phyloP scores from a whole-genome alignment of 2,113 vertebrate species.

The Sula dactylatra region DNA sequence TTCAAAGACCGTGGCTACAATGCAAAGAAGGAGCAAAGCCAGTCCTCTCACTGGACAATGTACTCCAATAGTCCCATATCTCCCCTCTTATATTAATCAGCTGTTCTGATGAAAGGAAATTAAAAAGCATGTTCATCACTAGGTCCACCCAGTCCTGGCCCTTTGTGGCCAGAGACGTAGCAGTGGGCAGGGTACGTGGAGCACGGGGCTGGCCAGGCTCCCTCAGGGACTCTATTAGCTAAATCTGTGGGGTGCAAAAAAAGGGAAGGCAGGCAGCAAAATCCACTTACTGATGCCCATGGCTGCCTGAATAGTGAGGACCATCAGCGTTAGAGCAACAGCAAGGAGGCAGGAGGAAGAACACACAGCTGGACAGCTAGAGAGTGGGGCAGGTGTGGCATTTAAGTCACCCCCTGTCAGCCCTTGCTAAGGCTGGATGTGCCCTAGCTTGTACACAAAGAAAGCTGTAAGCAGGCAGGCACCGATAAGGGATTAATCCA shows the following conservation, averaged over 20 bases:
- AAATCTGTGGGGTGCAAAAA: neutral
- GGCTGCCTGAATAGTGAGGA: neutral
- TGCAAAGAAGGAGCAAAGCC: neutral
- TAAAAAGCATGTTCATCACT: fast-evolving
- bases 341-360: neutral
- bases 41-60: neutral
- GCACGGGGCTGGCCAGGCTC: neutral
- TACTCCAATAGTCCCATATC: neutral
- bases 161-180: neutral
- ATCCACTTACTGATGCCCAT: neutral
- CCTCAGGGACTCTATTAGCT: neutral
- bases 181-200: fast-evolving
- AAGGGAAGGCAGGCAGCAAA: neutral
- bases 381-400: neutral
- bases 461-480: neutral
- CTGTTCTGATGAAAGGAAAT: neutral
- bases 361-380: neutral
- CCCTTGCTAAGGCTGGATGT: neutral
- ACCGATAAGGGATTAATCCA: neutral
- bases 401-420: neutral
- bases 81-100: neutral
- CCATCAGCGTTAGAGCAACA: neutral
- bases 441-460: neutral
- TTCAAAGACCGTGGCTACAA: neutral
- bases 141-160: neutral